Conservation (phyloP, 2,797 vertebrate genomes). For the Urocyon cinereoargenteus region DNA sequence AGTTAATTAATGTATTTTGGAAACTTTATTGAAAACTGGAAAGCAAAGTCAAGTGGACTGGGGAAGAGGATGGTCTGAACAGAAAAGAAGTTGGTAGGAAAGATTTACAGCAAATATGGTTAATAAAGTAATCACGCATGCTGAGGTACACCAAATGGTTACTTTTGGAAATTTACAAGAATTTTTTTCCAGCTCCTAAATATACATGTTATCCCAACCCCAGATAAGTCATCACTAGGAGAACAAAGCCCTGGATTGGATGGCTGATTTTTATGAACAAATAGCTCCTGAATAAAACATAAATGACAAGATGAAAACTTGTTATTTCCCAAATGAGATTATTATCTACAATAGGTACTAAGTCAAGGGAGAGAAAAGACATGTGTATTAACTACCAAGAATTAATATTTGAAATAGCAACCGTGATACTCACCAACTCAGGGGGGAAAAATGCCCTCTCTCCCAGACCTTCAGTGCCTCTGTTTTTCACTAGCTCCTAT, state of each 20-base stretch:
- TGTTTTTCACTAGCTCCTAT: neutral
- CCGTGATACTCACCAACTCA: neutral
- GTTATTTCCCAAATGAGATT: neutral
- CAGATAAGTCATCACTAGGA: neutral
- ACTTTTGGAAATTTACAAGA: neutral
- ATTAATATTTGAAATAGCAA: neutral
- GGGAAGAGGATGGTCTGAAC: neutral
- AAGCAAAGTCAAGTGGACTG: neutral
- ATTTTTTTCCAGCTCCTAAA: neutral
- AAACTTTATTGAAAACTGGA: constrained; percentile 37
- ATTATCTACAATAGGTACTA: neutral
- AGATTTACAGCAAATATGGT: neutral
- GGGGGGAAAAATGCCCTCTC: neutral
- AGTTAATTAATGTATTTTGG: neutral
- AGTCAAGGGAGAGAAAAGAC: neutral
- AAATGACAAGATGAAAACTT: constrained; percentile 22
- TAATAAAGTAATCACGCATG: neutral
- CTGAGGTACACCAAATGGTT: neutral
- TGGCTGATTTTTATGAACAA: constrained; percentile 1
- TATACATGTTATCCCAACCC: neutral
- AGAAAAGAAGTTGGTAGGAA: neutral
- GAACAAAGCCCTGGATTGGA: neutral
- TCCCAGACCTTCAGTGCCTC: neutral
- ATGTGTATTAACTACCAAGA: constrained; percentile 6
- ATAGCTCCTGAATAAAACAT: neutral